Base-by-base conservation (phyloP, 2,888 invertebrate genomes). In the Priapulus caudatus region DNA sequence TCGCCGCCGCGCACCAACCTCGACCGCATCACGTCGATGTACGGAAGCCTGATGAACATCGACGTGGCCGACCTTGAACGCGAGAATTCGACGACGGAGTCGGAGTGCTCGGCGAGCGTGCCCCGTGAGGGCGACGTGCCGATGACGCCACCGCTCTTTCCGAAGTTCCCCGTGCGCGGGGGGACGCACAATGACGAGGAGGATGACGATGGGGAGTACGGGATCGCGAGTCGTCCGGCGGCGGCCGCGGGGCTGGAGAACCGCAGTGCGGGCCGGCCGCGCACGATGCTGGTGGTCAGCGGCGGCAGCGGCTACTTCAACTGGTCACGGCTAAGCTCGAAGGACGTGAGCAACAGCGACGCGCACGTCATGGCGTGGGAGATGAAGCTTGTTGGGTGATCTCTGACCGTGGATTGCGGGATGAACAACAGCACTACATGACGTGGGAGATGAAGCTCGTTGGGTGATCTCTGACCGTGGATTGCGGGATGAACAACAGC, bases 321-420 rank as follows among this genome's bases (percentile, higher is more conserved):
- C 55, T 64, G 66, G 63, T 62, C 61, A n/a, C 15, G 10, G 5
- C 33, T 48, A 4, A 49, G 4, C 10, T 5, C 15, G 20, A 49
- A 19, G 15, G 48, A 55, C 49, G 46, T 16, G 10, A 24, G 43
- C n/a, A 33, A 33, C n/a, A 33, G 57, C 65, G 86, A 88, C 76
- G 88, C 90, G 16, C 86, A 89, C 72, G 82, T 90, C 64, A 83
- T 89, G 57, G 79, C 90, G 48, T 90, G 90, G 89, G 90, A 91
- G 72, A 81, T 83, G 74, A 85, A 84, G 60, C 60, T 67, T n/a
- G n/a, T n/a, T n/a, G n/a, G n/a, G n/a, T n/a, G n/a, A n/a, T n/a
- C n/a, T n/a, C n/a, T n/a, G n/a, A n/a, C n/a, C n/a, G n/a, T n/a
- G n/a, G n/a, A n/a, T n/a, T n/a, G n/a, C n/a, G n/a, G n/a, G n/a